Evolutionary conservation across 2,797 vertebrate genomes (phyloP).

Genomic region (Simalia tracyae): DNA sequence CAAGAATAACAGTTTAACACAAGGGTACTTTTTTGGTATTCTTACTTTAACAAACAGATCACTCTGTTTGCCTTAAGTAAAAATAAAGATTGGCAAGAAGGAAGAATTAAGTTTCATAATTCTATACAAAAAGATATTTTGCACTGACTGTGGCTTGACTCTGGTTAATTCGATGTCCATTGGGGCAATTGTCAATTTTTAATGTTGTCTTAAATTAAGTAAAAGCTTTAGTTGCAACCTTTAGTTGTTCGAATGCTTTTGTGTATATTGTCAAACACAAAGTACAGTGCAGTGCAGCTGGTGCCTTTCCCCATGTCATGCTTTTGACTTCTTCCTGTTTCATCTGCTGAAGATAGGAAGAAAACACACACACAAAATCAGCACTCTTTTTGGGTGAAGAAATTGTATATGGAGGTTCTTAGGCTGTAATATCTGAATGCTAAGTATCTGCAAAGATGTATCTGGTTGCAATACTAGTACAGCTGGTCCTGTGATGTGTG

Average conservation of each 20-base stretch:
- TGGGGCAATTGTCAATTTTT: background rate
- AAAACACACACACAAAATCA: background rate
- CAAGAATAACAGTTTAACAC: constrained; percentile 26
- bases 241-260: background rate
- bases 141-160: background rate
- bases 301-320: background rate
- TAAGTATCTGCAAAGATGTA: background rate
- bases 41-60: constrained; percentile 36
- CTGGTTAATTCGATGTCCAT: background rate
- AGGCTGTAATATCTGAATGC: background rate
- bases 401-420: background rate
- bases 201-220: background rate
- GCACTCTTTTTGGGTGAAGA: background rate
- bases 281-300: background rate
- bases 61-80: constrained; percentile 28
- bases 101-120: constrained; percentile 22
- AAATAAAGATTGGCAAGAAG: constrained; percentile 4
- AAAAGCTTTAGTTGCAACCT: background rate
- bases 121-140: constrained; percentile 8
- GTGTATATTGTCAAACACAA: background rate
- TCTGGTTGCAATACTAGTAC: background rate
- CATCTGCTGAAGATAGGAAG: background rate
- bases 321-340: background rate
- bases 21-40: constrained; percentile 23
- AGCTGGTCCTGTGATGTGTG: background rate